Evolutionary conservation across 2,888 invertebrate species (phyloP).

Genomic region (Apoderus coryli): DNA sequence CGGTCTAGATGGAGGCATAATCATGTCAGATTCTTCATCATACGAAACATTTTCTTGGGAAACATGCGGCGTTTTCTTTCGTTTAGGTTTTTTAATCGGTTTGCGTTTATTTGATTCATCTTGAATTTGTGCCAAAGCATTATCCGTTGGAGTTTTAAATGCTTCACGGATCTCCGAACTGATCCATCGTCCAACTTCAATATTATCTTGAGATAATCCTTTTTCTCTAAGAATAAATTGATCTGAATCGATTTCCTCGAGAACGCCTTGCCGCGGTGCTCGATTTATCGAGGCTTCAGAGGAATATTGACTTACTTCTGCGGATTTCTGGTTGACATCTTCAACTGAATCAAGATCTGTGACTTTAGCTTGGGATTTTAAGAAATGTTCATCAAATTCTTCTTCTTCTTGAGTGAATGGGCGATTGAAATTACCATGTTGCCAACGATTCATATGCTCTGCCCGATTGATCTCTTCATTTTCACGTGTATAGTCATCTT

Average conservation of each 20-base stretch:
- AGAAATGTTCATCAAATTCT: conserved; percentile 11
- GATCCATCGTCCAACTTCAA: conserved; percentile 62
- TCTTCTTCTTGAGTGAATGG: too few relatives aligned
- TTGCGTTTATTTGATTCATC: conserved; percentile 39
- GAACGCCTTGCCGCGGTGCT: conserved; percentile 45
- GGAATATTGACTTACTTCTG: conserved; percentile 38
- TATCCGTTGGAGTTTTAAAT: conserved; percentile 48
- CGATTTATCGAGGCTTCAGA: conserved; percentile 43
- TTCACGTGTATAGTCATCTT: conserved; percentile 38
- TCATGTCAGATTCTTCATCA: conserved; percentile 22
- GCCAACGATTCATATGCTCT: conserved; percentile 29
- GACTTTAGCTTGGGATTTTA: conserved; percentile 16
- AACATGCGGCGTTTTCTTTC: conserved; percentile 31
- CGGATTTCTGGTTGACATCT: conserved; percentile 14
- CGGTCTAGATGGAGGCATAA: conserved; percentile 36
- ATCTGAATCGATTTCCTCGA: conserved; percentile 77
- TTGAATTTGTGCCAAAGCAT: conserved; percentile 47
- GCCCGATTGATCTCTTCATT: conserved; percentile 37
- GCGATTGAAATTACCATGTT: conserved; percentile 31
- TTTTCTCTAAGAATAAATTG: conserved; percentile 75
- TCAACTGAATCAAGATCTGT: conserved; percentile 25
- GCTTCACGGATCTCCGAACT: conserved; percentile 70
- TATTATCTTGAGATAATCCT: conserved; percentile 70
- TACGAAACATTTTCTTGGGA: conserved; percentile 27
- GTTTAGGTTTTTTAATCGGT: conserved; percentile 30